Conservation (phyloP, 2,888 invertebrate species). For the Odontocolon sp. region DNA sequence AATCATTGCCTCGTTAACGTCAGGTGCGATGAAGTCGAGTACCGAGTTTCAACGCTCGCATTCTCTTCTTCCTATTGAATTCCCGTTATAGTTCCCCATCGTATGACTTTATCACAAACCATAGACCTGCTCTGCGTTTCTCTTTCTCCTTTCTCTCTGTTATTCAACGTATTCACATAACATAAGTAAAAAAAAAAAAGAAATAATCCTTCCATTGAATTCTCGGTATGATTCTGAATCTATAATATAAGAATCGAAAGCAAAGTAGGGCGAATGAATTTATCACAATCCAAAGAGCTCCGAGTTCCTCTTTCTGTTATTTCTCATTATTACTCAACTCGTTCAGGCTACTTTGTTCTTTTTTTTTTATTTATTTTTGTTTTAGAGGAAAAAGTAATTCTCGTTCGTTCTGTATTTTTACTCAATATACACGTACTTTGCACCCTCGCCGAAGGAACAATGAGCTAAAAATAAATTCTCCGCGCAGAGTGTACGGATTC, state of each 20-base stretch:
- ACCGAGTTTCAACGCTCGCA: neutral
- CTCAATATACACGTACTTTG: slow-evolving; percentile 11
- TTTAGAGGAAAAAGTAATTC: neutral
- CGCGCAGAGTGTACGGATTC: neutral
- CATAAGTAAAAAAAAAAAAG: neutral
- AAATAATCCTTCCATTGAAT: too few species aligned
- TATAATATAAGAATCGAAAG: neutral
- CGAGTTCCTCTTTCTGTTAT: too few species aligned
- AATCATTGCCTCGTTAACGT: slow-evolving; percentile 38
- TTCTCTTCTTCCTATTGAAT: neutral
- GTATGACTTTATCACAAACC: neutral
- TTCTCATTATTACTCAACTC: too few species aligned
- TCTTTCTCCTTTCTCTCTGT: too few species aligned
- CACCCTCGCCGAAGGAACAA: slow-evolving; percentile 21
- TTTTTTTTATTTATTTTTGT: too few species aligned
- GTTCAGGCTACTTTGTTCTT: too few species aligned
- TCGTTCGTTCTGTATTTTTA: neutral
- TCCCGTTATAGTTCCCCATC: neutral
- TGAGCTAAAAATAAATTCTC: slow-evolving; percentile 35
- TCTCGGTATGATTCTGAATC: neutral
- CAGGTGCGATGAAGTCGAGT: slow-evolving; percentile 2
- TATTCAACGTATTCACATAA: too few species aligned
- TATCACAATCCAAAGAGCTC: too few species aligned
- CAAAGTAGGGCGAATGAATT: too few species aligned
- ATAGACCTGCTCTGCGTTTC: too few species aligned